Evolutionary conservation across 1,140 invertebrate genomes (phyloP), one percentile per base, ranked within the genome.

Genomic region (Penaeus chinensis): DNA sequence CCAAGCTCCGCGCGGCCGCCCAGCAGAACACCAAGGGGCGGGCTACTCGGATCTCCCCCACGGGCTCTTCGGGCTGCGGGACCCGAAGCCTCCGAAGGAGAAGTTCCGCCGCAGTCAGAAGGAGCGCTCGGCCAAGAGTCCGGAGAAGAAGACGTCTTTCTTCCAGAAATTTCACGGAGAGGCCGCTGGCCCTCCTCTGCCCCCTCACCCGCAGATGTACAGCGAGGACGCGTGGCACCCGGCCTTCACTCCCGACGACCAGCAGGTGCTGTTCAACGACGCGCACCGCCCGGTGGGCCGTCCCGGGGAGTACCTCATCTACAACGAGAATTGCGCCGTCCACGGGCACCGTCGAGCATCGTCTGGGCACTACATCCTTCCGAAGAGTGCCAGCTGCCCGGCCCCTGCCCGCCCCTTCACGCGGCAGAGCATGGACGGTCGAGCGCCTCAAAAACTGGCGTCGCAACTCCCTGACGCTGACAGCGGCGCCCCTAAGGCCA

Each of bases 381-480:
- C 85, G 0, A 87, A 87, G 65, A 87, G 85, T 60, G 27, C 63
- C 27, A 87, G 85, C n/a, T 87, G 79, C 27, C 80, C 85, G 3
- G 61, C 71, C 66, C 27, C 85, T 20, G 27, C 63, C 19, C 27
- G 61, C 22, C 27, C 63, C 19, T 42, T 66, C 4, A 27, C 62
- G 16, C 60, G 85, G 20, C 85, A 87, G 61, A 87, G 20, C 22
- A 71, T 77, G n/a, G 65, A 60, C 37, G 85, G 3, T 42, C 13
- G 85, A 87, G 85, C 54, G 85, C 60, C 71, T 87, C 16, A 87
- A 87, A 60, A 87, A 87, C 85, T 87, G 85, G 85, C 85, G 80
- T 32, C 85, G 85, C 10, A 87, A 82, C 37, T 87, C 85, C 5
- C 32, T 87, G 32, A 87, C 85, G 47, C 54, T 87, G 10, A 77